Evolutionary conservation across 2,113 vertebrate species (phyloP), one percentile per base, ranked within the genome.

Genomic region (Bungarus multicinctus): DNA sequence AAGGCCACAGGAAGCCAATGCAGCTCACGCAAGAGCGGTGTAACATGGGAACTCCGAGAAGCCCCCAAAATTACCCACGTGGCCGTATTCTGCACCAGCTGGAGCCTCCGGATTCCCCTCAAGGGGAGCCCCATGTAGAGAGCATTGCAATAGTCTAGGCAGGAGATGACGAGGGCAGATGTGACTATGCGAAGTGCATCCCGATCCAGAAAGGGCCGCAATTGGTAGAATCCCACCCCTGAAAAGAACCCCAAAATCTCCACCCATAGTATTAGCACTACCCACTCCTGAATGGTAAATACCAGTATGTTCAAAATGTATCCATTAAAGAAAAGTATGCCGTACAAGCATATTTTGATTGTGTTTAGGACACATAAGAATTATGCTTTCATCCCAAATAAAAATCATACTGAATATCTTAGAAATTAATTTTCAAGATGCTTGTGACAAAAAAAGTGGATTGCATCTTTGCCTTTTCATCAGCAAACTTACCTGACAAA

Each of bases 401-500:
- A 74, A 64, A 69, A 52, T 4, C 74, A 16, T 22, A 7, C 50
- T 90, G 30, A 74, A n/a, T 64, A 69, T 50, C 45, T 3, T 0
- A 27, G 47, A 34, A 39, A 45, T 25, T 22, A 74, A 90, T 74
- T 74, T 39, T 34, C 30, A 22, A 6, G 22, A 53, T 45, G 23
- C 20, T 88, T 74, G 23, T 45, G 39, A 54, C 4, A 12, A 81
- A 50, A 23, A 86, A 20, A 8, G 2, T 47, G 14, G 8, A 27
- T 81, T 89, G 20, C 18, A n/a, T 30, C 20, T 47, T 54, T 69
- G 34, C 20, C 27, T 55, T 88, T 6, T 58, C 50, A 81, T 81
- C 30, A 16, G 52, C 5, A 20, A 50, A 85, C 85, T 2, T 97
- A 98, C 98, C 97, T 96, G 96, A 93, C 98, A 98, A 86, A 95